Evolutionary conservation across 1,140 invertebrate species (phyloP), one percentile per base, ranked within the genome.

Genomic region (Drosophila gunungcola): DNA sequence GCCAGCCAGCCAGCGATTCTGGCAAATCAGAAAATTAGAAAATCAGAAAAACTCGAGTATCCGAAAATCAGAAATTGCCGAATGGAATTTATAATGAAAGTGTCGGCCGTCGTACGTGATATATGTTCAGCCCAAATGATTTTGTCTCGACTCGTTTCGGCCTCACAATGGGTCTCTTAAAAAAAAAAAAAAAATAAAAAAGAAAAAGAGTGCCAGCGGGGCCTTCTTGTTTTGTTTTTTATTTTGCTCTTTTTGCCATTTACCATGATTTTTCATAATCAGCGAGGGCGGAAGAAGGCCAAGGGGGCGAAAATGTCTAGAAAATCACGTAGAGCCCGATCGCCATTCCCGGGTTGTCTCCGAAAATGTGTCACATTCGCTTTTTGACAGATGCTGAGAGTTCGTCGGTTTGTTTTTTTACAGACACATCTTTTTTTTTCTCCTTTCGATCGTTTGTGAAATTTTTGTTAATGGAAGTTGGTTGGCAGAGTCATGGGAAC

Each of bases 241-340:
- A 34, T 73, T 67, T 39, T 43, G 39, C 46, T 63, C 61, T 77
- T 77, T 69, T 74, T 72, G 73, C 63, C 73, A 77, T 86, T 80
- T 80, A 81, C 75, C 84, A 88, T 88, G 83, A 88, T 88, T 86
- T 86, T 82, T 86, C 83, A 86, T 86, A 86, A 88, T 86, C 67
- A 86, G 73, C 61, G 69, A 52, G 62, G 61, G 70, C 53, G 65
- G 63, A 16, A 52, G 60, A 16, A 41, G 60, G 32, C 13, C 7
- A 4, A 36, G 42, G 32, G 34, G 53, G 10, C 75, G 11, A 12
- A 76, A 88, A 88, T 77, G 67, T 60, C 84, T 73, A 88, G 72
- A 88, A 88, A 83, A 89, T 89, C 83, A 88, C 83, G 84, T 88
- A 89, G 79, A 57, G 72, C 38, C 32, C 21, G 46, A 61, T 38